Evolutionary conservation across 1,140 invertebrate genomes (phyloP).

Genomic region (Temnothorax longispinosus): DNA sequence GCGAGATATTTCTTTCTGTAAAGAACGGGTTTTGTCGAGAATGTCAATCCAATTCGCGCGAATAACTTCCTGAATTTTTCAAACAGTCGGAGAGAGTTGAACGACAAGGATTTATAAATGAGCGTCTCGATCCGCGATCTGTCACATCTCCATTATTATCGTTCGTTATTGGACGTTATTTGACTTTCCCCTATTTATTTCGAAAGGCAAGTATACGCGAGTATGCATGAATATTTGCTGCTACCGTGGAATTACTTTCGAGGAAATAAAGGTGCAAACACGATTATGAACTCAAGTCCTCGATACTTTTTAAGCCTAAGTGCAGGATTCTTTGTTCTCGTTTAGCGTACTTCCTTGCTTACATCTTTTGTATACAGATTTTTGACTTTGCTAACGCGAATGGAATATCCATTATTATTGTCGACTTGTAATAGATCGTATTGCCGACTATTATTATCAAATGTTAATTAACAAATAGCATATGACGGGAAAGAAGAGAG

Average conservation of each 20-base stretch:
- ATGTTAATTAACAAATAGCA: constrained; percentile 26
- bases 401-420: not conserved
- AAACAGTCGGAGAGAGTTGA: constrained; percentile 41
- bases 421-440: not conserved
- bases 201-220: not conserved
- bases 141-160: constrained; percentile 62
- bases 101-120: constrained; percentile 48
- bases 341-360: not conserved
- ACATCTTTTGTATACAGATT: not conserved
- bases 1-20: constrained; percentile 18
- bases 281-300: not conserved
- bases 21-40: constrained; percentile 35
- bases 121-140: constrained; percentile 44
- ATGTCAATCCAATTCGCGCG: constrained; percentile 38
- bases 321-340: not conserved
- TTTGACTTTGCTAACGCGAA: not conserved
- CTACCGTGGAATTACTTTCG: constrained; percentile 5
- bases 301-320: not conserved
- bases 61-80: constrained; percentile 50
- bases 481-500: not conserved
- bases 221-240: too few relatives aligned
- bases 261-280: constrained; percentile 6
- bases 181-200: constrained; percentile 66
- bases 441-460: not conserved
- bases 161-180: constrained; percentile 44